Evolutionary conservation across 2,113 vertebrate genomes (phyloP).

Genomic region (Eurypyga helias): DNA sequence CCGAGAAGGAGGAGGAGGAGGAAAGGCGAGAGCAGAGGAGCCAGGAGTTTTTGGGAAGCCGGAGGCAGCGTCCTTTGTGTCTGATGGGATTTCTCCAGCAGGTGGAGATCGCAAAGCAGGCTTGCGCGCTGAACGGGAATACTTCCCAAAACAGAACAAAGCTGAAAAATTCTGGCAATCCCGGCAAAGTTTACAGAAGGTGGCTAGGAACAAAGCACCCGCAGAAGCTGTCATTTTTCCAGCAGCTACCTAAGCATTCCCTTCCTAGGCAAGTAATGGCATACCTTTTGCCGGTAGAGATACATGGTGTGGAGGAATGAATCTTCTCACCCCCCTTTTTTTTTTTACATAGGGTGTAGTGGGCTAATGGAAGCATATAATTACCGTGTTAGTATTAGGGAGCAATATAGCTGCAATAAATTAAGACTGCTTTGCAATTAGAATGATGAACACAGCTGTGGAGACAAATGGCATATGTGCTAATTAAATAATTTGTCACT

Average conservation of each 20-base stretch:
- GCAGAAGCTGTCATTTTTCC: background rate
- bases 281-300: background rate
- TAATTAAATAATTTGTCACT: slow-evolving; percentile 88
- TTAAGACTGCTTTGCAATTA: slow-evolving; percentile 80
- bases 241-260: background rate
- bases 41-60: background rate
- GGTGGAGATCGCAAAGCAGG: slow-evolving; percentile 5
- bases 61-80: background rate
- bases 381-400: slow-evolving; percentile 72
- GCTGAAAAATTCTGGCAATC: background rate
- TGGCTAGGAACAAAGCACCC: background rate
- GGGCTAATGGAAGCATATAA: slow-evolving; percentile 67
- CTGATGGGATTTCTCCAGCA: slow-evolving; percentile 12
- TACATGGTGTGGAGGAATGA: slow-evolving; percentile 39
- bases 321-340: background rate
- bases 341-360: slow-evolving; percentile 38
- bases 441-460: slow-evolving; percentile 78
- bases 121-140: background rate
- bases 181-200: background rate
- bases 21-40: accelerated
- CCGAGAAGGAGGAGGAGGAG: background rate
- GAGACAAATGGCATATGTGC: slow-evolving; percentile 81
- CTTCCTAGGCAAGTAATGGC: background rate
- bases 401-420: slow-evolving; percentile 77
- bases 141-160: slow-evolving; percentile 21